These are phyloP conservation scores for Latrodectus geometricus DNA, from an alignment of 1,140 invertebrate genomes.

Conservation along the genomic window DNA sequence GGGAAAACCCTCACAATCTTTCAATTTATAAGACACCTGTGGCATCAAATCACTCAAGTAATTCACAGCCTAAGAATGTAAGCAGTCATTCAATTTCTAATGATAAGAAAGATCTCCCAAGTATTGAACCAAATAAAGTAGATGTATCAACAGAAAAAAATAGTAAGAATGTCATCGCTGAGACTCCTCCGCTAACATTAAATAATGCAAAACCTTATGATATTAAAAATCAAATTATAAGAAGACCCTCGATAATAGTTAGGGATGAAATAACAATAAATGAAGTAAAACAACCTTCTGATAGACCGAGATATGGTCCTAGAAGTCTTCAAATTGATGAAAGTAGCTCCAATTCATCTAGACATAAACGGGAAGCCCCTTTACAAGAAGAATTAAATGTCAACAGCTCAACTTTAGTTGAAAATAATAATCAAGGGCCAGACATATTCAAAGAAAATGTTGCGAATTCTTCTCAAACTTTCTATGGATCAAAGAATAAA, in stretches of 20 bases:
- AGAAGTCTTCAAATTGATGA: slow-evolving; percentile 18
- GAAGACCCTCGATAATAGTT: slow-evolving; percentile 22
- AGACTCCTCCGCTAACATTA: slow-evolving; percentile 22
- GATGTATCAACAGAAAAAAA: neutral
- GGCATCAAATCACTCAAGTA: neutral
- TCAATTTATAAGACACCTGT: neutral
- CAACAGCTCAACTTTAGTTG: too few relatives aligned
- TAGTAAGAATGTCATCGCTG: slow-evolving; percentile 27
- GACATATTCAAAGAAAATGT: too few relatives aligned
- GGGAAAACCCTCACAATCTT: neutral
- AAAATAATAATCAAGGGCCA: too few relatives aligned
- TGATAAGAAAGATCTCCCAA: neutral
- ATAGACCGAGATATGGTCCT: slow-evolving; percentile 27
- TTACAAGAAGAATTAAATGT: too few relatives aligned
- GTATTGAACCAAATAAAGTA: neutral
- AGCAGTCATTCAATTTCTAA: neutral
- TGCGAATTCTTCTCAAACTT: too few relatives aligned
- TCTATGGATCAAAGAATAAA: too few relatives aligned
- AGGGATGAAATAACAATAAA: slow-evolving; percentile 41
- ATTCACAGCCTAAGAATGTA: neutral
- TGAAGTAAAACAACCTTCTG: neutral
- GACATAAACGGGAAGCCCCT: slow-evolving; percentile 4
- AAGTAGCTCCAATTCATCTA: neutral
- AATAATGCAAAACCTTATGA: slow-evolving; percentile 16
- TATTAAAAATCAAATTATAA: slow-evolving; percentile 7